Conservation (phyloP, 2,797 vertebrate genomes). For the Lacerta agilis region DNA sequence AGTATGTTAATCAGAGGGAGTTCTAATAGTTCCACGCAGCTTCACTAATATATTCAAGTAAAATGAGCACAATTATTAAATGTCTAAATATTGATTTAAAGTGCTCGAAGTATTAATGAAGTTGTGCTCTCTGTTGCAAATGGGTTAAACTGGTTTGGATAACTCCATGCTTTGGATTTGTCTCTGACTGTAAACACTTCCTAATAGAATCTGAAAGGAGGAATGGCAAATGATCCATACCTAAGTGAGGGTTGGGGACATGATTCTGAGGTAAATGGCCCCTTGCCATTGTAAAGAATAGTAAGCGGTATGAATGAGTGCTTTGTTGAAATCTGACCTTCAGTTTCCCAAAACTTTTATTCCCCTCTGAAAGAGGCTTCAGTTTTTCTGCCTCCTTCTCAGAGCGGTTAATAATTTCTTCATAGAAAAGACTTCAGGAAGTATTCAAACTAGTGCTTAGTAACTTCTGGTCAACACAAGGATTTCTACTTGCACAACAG, state of each 20-base stretch:
- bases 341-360: too few species aligned
- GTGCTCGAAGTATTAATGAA: constrained; percentile 75
- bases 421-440: too few species aligned
- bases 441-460: too few species aligned
- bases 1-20: constrained; percentile 77
- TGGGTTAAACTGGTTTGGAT: constrained; percentile 59
- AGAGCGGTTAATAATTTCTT: too few species aligned
- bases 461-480: too few species aligned
- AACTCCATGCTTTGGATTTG: constrained; percentile 52
- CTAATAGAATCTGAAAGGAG: not conserved
- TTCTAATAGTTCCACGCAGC: constrained; percentile 75
- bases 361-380: too few species aligned
- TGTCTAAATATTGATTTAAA: constrained; percentile 82
- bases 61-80: constrained; percentile 80
- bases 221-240: not conserved
- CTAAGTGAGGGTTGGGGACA: not conserved
- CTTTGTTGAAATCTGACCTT: too few species aligned
- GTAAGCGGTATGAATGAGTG: not conserved
- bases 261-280: not conserved
- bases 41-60: constrained; percentile 77
- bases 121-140: constrained; percentile 69
- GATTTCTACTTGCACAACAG: too few species aligned
- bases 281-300: not conserved
- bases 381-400: too few species aligned
- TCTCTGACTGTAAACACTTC: constrained; percentile 40